Conservation (phyloP, 2,797 vertebrate genomes). For the Mus minutoides region DNA sequence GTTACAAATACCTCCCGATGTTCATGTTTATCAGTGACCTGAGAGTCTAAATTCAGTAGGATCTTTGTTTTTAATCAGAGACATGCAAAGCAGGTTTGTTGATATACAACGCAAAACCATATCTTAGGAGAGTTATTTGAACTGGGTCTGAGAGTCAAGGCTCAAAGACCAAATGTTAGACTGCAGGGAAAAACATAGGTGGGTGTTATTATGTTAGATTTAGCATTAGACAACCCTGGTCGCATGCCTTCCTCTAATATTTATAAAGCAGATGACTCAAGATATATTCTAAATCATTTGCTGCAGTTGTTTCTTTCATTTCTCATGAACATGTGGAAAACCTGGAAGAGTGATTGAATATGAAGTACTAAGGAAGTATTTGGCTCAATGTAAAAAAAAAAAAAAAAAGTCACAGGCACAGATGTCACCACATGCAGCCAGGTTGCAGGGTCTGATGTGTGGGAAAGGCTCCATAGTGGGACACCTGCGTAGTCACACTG, state of each 20-base stretch:
- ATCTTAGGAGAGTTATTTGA: background rate
- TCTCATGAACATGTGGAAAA: background rate
- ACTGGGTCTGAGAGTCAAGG: background rate
- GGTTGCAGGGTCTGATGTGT: no score
- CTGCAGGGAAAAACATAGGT: background rate
- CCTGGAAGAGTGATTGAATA: background rate
- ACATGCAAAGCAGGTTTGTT: background rate
- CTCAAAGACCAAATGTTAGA: background rate
- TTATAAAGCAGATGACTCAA: background rate
- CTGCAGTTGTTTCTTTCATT: background rate
- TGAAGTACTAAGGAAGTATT: background rate
- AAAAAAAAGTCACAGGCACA: background rate
- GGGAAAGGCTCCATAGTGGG: accelerated
- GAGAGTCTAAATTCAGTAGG: background rate
- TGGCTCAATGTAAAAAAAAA: background rate
- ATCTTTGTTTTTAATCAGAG: background rate
- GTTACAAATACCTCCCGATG: background rate
- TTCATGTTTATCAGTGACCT: background rate
- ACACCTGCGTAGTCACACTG: accelerated
- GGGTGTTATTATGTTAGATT: background rate
- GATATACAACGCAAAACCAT: background rate
- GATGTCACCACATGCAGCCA: background rate
- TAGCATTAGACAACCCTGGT: background rate
- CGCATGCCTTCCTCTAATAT: background rate
- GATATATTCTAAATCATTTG: background rate